These are phyloP conservation scores for Sparidentex hasta DNA, from an alignment of 2,797 vertebrate species.

Conservation along the genomic window DNA sequence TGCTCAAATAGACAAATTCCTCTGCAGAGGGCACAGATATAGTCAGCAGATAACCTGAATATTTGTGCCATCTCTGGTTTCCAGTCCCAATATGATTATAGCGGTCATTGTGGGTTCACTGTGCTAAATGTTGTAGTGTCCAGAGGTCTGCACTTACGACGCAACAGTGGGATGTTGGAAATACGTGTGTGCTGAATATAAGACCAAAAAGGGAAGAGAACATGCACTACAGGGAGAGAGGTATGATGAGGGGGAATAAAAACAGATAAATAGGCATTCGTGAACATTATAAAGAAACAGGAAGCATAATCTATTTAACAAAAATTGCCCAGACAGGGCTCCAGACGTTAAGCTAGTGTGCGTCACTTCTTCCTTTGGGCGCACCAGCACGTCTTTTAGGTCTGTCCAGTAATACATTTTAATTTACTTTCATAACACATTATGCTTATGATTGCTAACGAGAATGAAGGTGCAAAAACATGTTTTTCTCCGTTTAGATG, in stretches of 20 bases:
- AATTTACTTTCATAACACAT: too few relatives aligned
- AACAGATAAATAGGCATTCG: not conserved
- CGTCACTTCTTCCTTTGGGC: too few relatives aligned
- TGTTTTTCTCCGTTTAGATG: too few relatives aligned
- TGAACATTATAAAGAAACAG: conserved; percentile 5
- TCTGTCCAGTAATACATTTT: too few relatives aligned
- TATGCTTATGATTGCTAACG: too few relatives aligned
- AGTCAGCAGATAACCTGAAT: conserved; percentile 24
- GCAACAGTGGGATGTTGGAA: conserved; percentile 4
- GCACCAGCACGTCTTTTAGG: too few relatives aligned
- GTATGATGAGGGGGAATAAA: not conserved
- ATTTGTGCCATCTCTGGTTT: conserved; percentile 27
- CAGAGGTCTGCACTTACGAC: conserved; percentile 16
- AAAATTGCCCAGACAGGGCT: too few relatives aligned
- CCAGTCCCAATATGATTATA: not conserved
- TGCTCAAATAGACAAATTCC: conserved; percentile 24
- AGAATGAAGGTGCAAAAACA: too few relatives aligned
- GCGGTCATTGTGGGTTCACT: not conserved
- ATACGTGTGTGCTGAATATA: conserved; percentile 15
- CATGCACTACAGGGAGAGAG: not conserved
- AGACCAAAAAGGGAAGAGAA: conserved; percentile 18
- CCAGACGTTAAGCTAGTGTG: too few relatives aligned
- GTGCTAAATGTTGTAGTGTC: not conserved
- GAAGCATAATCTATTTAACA: not conserved
- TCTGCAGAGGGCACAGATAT: conserved; percentile 21